Conservation (phyloP, 2,797 vertebrate species). For the Masticophis lateralis region DNA sequence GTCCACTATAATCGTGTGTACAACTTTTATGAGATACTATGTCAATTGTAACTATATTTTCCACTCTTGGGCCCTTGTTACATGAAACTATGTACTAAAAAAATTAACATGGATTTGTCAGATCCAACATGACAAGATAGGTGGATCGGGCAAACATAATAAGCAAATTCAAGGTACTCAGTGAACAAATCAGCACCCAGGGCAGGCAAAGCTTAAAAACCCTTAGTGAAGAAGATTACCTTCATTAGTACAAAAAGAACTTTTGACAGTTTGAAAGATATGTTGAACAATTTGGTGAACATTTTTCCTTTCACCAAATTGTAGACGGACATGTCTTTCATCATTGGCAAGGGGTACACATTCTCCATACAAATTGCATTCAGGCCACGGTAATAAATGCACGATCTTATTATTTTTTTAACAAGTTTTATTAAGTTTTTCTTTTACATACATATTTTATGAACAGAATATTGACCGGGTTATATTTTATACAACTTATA, state of each 20-base stretch:
- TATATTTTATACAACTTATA: too few species aligned
- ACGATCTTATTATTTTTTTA: background rate
- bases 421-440: too few species aligned
- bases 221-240: background rate
- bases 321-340: background rate
- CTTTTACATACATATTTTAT: too few species aligned
- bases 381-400: background rate
- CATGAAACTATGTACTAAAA: background rate
- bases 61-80: background rate
- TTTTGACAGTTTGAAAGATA: background rate
- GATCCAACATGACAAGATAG: background rate
- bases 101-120: background rate
- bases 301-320: background rate
- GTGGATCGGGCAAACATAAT: background rate
- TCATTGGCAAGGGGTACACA: background rate
- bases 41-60: background rate
- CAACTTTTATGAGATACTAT: background rate
- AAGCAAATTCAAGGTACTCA: background rate
- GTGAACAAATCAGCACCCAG: background rate
- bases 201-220: background rate
- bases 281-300: background rate
- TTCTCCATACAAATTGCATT: background rate
- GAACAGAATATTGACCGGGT: too few species aligned
- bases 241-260: background rate
- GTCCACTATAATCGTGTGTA: background rate